These are phyloP conservation scores for Ceryle rudis DNA, from an alignment of 2,797 vertebrate species.

Conservation along the genomic window DNA sequence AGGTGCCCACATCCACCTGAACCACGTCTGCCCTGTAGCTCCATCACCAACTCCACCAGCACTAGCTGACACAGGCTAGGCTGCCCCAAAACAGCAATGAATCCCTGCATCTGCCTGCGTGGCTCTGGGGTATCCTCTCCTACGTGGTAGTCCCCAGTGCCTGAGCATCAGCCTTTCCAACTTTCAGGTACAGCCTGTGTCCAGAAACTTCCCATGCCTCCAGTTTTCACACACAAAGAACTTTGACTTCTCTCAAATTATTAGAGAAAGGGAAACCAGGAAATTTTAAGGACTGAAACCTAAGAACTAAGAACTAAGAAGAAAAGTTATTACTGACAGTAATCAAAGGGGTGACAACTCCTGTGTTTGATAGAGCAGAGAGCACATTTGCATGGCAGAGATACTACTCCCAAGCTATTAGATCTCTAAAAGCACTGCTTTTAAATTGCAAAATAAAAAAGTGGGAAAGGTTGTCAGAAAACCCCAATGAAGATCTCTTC, in stretches of 20 bases:
- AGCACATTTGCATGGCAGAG: background rate
- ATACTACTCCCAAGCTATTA: background rate
- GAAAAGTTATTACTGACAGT: background rate
- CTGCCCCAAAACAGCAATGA: background rate
- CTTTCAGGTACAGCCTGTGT: background rate
- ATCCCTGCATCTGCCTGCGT: fast-evolving
- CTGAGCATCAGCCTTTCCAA: background rate
- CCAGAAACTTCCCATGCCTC: background rate
- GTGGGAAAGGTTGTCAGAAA: background rate
- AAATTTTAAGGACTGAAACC: background rate
- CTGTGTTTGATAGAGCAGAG: background rate
- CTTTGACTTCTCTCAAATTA: background rate
- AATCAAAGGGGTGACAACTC: background rate
- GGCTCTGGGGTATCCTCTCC: background rate
- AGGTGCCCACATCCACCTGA: background rate
- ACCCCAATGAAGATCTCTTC: background rate
- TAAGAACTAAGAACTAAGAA: too few relatives aligned
- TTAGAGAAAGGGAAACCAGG: background rate
- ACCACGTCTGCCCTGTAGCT: background rate
- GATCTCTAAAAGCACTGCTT: background rate
- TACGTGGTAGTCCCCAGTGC: fast-evolving
- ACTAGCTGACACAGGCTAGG: background rate
- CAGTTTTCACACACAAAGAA: background rate
- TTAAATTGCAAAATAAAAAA: background rate
- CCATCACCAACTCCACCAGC: background rate